Evolutionary conservation across 2,797 vertebrate genomes (phyloP), one percentile per base, ranked within the genome.

Genomic region (Coendou prehensilis): DNA sequence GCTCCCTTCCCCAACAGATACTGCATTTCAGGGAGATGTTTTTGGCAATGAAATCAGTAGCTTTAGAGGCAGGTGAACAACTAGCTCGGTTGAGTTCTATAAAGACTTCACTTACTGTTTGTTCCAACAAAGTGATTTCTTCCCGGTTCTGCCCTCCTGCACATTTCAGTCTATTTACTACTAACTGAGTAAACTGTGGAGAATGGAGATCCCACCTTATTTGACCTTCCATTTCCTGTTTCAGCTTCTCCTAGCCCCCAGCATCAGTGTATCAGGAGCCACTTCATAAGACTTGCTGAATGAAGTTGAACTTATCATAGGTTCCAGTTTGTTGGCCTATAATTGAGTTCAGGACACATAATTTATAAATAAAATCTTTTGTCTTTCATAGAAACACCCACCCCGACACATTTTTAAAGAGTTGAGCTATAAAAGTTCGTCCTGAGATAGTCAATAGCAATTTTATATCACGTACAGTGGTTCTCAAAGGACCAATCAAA

Each of bases 311-410:
- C 47, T 92, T 85, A 33, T 13, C 45, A 63, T 67, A 84, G 64
- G 20, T 67, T 81, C 54, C 28, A 59, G 59, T 50, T 57, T 93
- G 41, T 86, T 50, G 92, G 67, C 23, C 23, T 28, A 75, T 79
- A 28, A 37, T 69, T 81, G 52, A 92, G 52, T 76, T n/a, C 10
- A 61, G 45, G n/a, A 87, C 18, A 47, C 59, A 93, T 8, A 61
- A 41, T 75, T 91, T 79, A 78, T 61, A 67, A 61, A 47, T 52
- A 78, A 93, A 47, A 10, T 88, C 67, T 37, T 30, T 30, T 71
- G 17, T 69, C 88, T 94, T 89, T 85, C 63, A 67, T 9, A 64
- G 54, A 73, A 20, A 9, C 1, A 56, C 33, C 14, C 13, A 22
- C 54, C 26, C 37, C n/a, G 7, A 78, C 22, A 69, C n/a, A 73